Percentiles rank a stretch among this genome's conserved stretches.
Evolutionary conservation across 2,113 vertebrate genomes (phyloP).

Genomic region (Ginglymostoma cirratum): DNA sequence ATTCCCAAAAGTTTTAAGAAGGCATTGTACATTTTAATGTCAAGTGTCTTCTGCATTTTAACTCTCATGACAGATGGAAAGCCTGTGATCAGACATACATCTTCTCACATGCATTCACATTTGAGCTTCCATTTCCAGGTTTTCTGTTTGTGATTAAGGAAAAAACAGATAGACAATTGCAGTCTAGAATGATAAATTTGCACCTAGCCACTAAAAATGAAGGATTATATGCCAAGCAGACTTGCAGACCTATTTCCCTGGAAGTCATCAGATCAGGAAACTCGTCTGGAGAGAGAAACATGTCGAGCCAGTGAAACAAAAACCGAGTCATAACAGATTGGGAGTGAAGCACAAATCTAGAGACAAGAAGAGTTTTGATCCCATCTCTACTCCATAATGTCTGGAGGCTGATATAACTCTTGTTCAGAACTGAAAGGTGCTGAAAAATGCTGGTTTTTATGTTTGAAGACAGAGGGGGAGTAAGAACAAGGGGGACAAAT

Average conservation of each 20-base stretch:
- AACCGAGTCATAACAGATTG: not conserved
- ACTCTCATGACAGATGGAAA: not conserved
- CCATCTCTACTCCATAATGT: not conserved
- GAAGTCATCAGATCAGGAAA: too few relatives aligned
- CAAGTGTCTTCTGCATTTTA: not conserved
- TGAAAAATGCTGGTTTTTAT: too few relatives aligned
- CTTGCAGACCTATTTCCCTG: too few relatives aligned
- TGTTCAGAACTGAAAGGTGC: too few relatives aligned
- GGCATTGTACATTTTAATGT: not conserved
- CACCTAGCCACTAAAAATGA: not conserved
- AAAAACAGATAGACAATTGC: not conserved
- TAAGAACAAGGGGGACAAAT: too few relatives aligned
- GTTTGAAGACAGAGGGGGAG: too few relatives aligned
- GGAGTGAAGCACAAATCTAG: not conserved
- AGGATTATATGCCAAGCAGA: not conserved
- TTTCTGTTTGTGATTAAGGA: not conserved
- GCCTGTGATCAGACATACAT: not conserved
- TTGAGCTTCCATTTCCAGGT: not conserved
- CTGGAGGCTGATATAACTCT: too few relatives aligned
- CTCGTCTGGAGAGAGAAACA: too few relatives aligned
- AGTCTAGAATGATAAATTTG: not conserved
- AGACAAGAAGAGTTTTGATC: not conserved
- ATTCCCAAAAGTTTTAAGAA: not conserved
- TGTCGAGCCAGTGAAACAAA: conserved; percentile 21
- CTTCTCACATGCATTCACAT: not conserved